Evolutionary conservation across 2,797 vertebrate species (phyloP), one percentile per base, ranked within the genome.

Genomic region (Carduelis carduelis): DNA sequence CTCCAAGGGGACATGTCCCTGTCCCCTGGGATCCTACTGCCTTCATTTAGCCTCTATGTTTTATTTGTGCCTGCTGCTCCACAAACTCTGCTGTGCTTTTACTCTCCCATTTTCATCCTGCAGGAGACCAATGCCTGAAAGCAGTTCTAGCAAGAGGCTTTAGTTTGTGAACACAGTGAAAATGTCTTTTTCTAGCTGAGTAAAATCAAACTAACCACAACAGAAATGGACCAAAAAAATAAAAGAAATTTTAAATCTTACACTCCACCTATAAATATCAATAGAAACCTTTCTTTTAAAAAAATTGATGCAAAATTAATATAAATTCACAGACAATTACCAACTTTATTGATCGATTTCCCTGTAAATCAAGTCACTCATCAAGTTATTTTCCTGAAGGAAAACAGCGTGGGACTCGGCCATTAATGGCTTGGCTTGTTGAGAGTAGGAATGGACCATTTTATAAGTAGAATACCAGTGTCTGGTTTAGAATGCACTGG

Each of bases 1-100:
- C 30, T 23, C 65, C 56, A 8, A 0, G 1, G 17, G 2, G 0
- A 0, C 22, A 0, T 6, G 16, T 4, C 26, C 9, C 0, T 32
- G 70, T 15, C 57, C 65, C 27, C n/a, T 2, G 49, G 20, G 17
- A 22, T 39, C 30, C 30, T 14, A 8, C 0, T 7, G 34, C 32
- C n/a, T 64, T 20, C 8, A 41, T 12, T 50, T 7, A 64, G 7
- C 26, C 41, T 37, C 47, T n/a, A 0, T 2, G 18, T 35, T 35
- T 32, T 1, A 23, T 14, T 37, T 11, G 6, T 28, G 28, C n/a
- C 53, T 0, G 0, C 35, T 46, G 39, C 71, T 69, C 34, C 0
- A 0, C n/a, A 55, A 59, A 12, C n/a, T 11, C 4, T 2, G 9
- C 0, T 0, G 5, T 10, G n/a, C 27, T 53, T 82, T 56, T 35